Conservation (phyloP, 2,888 invertebrate genomes). For the Cheiracanthium punctorium region DNA sequence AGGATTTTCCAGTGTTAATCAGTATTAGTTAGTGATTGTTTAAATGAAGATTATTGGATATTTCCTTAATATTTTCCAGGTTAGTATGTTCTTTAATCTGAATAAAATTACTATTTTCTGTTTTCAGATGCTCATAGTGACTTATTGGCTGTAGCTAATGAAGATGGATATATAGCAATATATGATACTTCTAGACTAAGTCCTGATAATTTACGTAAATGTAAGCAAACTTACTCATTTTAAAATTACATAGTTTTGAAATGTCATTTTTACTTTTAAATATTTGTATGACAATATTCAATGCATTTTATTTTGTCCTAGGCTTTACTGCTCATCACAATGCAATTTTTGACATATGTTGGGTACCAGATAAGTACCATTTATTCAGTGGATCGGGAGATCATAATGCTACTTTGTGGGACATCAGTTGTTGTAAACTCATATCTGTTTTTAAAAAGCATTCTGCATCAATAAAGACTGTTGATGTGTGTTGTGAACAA, state of each 20-base stretch:
- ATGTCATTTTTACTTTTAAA: neutral
- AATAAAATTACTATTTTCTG: neutral
- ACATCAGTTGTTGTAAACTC: constrained; percentile 77
- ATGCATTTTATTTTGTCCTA: constrained; percentile 8
- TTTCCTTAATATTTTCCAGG: neutral
- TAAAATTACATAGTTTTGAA: neutral
- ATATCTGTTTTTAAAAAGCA: constrained; percentile 82
- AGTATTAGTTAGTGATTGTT: constrained; percentile 70
- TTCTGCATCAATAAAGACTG: constrained; percentile 88
- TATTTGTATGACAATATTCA: too few species aligned
- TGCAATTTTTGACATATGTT: constrained; percentile 92
- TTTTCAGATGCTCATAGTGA: constrained; percentile 80
- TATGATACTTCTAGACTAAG: constrained; percentile 75
- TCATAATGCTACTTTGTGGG: constrained; percentile 88
- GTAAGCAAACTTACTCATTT: neutral
- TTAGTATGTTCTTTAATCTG: neutral
- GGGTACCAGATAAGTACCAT: constrained; percentile 85
- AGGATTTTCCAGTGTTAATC: too few species aligned
- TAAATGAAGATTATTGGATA: constrained; percentile 51
- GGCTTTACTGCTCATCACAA: constrained; percentile 82
- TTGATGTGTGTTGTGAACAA: constrained; percentile 81
- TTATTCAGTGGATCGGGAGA: constrained; percentile 91
- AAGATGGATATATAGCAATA: constrained; percentile 85
- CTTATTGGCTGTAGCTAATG: constrained; percentile 88
- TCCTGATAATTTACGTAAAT: neutral